phyloP scores from a whole-genome alignment of 2,113 vertebrate genomes.

The Megaptera novaeangliae region DNA sequence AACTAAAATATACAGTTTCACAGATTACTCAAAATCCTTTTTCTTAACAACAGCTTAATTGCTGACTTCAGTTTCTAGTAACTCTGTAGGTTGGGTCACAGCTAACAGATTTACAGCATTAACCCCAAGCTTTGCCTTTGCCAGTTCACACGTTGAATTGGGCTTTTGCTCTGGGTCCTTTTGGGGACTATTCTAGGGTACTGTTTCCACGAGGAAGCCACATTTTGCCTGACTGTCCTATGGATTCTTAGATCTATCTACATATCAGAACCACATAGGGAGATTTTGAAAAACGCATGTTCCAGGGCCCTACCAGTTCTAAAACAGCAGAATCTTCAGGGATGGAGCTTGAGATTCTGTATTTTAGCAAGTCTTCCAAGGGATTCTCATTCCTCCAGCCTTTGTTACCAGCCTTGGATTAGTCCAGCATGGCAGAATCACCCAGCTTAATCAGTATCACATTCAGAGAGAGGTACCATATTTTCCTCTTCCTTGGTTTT shows the following conservation, averaged over 20 bases:
- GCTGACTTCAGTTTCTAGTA: background rate
- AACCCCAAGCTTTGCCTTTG: background rate
- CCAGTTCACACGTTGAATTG: background rate
- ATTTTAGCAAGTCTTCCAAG: background rate
- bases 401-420: background rate
- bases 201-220: background rate
- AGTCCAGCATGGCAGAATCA: background rate
- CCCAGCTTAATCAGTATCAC: background rate
- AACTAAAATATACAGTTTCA: background rate
- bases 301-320: background rate
- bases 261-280: background rate
- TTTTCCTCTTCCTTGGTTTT: background rate
- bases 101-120: background rate
- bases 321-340: background rate
- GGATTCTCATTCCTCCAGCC: background rate
- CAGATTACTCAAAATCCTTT: background rate
- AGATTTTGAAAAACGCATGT: background rate
- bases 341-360: background rate
- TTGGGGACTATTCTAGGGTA: background rate
- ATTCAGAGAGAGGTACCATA: background rate
- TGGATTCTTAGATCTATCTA: background rate
- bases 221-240: background rate
- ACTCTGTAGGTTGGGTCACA: background rate
- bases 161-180: background rate
- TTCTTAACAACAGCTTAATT: constrained; percentile 15